These are phyloP conservation scores for Nephila pilipes DNA, from an alignment of 1,140 invertebrate species.

Conservation along the genomic window DNA sequence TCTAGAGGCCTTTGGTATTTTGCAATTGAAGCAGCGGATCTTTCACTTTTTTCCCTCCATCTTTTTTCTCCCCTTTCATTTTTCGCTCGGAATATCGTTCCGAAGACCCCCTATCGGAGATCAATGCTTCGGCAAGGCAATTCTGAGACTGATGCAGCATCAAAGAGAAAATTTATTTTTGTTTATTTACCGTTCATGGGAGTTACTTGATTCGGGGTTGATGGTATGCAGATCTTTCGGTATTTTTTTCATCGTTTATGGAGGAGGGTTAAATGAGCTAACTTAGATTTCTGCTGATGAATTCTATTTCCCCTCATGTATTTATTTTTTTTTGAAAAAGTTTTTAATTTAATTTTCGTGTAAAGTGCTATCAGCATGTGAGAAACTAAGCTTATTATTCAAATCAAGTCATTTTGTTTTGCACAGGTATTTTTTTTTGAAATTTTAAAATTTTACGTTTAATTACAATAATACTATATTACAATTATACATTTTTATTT, in stretches of 20 bases:
- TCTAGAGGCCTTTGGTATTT: conserved; percentile 25
- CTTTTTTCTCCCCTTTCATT: background rate
- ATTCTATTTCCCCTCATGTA: background rate
- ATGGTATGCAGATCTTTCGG: no score
- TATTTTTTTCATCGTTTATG: no score
- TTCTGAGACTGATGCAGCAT: background rate
- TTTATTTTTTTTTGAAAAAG: no score
- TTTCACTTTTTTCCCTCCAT: background rate
- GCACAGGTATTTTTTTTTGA: no score
- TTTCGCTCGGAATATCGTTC: background rate
- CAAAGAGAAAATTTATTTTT: background rate
- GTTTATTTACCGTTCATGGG: background rate
- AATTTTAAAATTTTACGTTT: no score
- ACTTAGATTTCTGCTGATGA: background rate
- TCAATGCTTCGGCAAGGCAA: background rate
- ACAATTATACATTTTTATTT: no score
- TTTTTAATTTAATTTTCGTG: no score
- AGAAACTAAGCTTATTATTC: no score
- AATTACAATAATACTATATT: no score
- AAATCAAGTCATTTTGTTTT: no score
- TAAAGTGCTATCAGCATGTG: no score
- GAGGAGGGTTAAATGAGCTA: background rate
- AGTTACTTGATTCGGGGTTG: no score
- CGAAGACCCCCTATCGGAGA: background rate
- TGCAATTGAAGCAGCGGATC: conserved; percentile 12